phyloP scores from a whole-genome alignment of 2,113 vertebrate species.

The Psilopogon haemacephalus region DNA sequence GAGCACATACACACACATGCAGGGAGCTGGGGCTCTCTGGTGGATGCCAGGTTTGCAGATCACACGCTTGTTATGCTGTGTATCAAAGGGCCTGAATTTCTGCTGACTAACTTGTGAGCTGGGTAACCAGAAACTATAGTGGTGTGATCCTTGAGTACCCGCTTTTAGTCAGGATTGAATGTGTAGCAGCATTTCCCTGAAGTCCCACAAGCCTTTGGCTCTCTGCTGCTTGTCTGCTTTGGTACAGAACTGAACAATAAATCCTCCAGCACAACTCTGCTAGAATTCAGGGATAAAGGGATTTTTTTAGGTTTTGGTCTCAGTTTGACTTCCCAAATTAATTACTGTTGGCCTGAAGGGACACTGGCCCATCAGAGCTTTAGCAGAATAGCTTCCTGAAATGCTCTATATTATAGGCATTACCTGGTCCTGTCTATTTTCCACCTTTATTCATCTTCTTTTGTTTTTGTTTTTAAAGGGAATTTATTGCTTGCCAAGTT shows the following conservation, averaged over 20 bases:
- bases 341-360: background rate
- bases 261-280: background rate
- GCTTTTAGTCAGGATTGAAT: background rate
- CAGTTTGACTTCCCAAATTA: background rate
- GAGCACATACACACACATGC: background rate
- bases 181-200: background rate
- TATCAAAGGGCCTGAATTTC: background rate
- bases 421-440: constrained; percentile 11
- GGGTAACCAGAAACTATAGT: background rate
- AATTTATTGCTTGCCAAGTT: constrained; percentile 70
- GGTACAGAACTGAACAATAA: background rate
- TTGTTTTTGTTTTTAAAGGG: background rate
- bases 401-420: background rate
- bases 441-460: constrained; percentile 26
- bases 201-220: background rate
- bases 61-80: background rate
- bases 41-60: background rate
- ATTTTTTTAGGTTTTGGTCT: background rate
- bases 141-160: background rate
- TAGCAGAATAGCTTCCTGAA: background rate
- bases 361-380: background rate
- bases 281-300: background rate
- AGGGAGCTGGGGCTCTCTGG: background rate
- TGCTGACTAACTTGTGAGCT: background rate
- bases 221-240: background rate